phyloP scores from a whole-genome alignment of 2,113 vertebrate species.

The Pterocles burchelli region DNA sequence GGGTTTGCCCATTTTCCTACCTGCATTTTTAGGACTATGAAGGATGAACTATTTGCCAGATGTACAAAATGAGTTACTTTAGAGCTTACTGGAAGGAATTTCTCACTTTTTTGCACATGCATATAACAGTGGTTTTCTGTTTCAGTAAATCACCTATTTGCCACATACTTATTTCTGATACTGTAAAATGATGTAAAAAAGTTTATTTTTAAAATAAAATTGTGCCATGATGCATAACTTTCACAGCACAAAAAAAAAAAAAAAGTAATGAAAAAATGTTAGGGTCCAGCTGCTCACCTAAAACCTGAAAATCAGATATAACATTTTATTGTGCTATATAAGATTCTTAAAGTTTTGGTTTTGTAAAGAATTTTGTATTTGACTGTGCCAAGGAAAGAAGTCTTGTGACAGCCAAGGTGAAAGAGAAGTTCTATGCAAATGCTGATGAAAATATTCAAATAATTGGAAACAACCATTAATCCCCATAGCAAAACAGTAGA shows the following conservation, averaged over 20 bases:
- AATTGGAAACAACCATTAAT: not conserved
- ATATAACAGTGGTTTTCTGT: not conserved
- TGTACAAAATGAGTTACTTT: not conserved
- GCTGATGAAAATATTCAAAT: not conserved
- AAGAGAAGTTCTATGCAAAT: not conserved
- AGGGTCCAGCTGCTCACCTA: not conserved
- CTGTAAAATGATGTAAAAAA: not conserved
- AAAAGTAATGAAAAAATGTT: not conserved
- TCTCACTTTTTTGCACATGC: not conserved
- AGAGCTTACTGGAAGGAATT: not conserved
- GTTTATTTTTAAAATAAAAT: not conserved
- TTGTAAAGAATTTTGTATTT: not conserved
- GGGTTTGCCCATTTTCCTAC: not conserved
- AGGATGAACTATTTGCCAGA: not conserved
- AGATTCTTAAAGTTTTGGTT: not conserved
- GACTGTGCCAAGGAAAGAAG: not conserved
- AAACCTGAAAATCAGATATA: not conserved
- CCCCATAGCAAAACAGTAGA: not conserved
- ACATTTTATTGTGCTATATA: not conserved
- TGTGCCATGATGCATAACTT: not conserved
- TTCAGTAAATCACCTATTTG: not conserved
- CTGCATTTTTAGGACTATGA: not conserved
- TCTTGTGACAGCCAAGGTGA: not conserved
- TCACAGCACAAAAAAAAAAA: not conserved
- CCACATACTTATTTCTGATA: not conserved